A percentile compares a stretch with the other conserved stretches of the same genome.
Conservation (phyloP, 2,888 invertebrate species). For the Nipponacmea schrenckii region DNA sequence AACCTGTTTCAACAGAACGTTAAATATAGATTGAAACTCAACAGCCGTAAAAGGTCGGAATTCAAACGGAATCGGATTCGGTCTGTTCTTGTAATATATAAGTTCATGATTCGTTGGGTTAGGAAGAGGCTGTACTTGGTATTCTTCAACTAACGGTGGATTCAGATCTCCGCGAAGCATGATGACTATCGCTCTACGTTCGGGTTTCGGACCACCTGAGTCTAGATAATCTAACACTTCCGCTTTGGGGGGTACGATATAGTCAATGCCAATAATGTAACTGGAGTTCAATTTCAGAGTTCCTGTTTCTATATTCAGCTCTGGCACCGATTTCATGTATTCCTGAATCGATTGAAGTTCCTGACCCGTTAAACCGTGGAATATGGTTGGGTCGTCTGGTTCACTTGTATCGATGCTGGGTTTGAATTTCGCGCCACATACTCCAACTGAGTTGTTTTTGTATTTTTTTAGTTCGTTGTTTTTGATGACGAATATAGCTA, state of each 20-base stretch:
- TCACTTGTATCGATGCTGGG: constrained; percentile 25
- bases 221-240: constrained; percentile 37
- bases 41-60: constrained; percentile 28
- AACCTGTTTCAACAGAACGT: constrained; percentile 22
- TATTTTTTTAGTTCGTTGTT: background rate
- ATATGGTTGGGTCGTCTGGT: constrained; percentile 30
- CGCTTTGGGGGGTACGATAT: constrained; percentile 35
- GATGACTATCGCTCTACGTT: constrained; percentile 46
- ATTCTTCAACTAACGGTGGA: constrained; percentile 35
- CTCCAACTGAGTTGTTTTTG: background rate
- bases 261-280: constrained; percentile 31
- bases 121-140: constrained; percentile 30
- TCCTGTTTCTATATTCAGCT: constrained; percentile 29
- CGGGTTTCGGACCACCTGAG: constrained; percentile 30
- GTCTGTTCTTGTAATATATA: constrained; percentile 12
- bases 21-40: constrained; percentile 23
- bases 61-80: constrained; percentile 28
- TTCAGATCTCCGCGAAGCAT: constrained; percentile 48
- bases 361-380: constrained; percentile 32
- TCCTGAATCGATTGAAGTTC: constrained; percentile 28
- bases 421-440: background rate
- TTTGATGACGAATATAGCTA: background rate
- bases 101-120: constrained; percentile 26
- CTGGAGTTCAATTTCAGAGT: constrained; percentile 24
- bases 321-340: constrained; percentile 18